phyloP scores from a whole-genome alignment of 2,113 vertebrate genomes.

The Clupea harengus region DNA sequence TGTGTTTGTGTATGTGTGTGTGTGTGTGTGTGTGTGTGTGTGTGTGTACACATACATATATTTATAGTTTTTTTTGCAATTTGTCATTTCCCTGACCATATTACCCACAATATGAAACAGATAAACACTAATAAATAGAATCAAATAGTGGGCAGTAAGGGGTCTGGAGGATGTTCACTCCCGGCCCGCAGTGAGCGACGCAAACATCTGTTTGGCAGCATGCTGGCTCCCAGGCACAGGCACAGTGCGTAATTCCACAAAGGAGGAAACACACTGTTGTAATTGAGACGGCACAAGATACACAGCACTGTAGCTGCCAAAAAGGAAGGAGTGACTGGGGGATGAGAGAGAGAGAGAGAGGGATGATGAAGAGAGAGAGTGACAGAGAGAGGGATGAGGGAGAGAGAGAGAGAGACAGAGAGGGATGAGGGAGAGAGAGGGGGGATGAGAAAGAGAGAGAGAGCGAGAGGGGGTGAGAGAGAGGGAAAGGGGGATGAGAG shows the following conservation, averaged over 20 bases:
- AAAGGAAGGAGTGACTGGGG: conserved; percentile 14
- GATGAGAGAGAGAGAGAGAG: conserved; percentile 54
- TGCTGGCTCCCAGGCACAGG: conserved; percentile 49
- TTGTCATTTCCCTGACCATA: not conserved
- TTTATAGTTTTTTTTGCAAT: not conserved
- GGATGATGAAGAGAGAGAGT: conserved; percentile 1
- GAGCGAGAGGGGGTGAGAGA: conserved; percentile 28
- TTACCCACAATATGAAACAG: not conserved
- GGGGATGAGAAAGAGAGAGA: conserved; percentile 5
- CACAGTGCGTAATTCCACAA: conserved; percentile 61
- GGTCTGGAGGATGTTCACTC: conserved; percentile 42
- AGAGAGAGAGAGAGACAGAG: conserved; percentile 5
- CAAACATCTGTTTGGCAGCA: conserved; percentile 60
- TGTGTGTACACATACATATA: not conserved
- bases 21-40: not conserved
- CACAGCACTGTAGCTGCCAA: not conserved
- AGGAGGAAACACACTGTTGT: conserved; percentile 60
- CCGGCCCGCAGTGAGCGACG: conserved; percentile 53
- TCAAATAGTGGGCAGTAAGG: not conserved
- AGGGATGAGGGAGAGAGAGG: not conserved
- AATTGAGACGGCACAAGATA: conserved; percentile 59
- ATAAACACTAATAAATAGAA: not conserved
- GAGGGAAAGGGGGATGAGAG: conserved; percentile 3
- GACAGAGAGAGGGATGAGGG: not conserved
- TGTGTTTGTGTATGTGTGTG: not conserved